Evolutionary conservation across 2,113 vertebrate genomes (phyloP).

Genomic region (Cepphus grylle): DNA sequence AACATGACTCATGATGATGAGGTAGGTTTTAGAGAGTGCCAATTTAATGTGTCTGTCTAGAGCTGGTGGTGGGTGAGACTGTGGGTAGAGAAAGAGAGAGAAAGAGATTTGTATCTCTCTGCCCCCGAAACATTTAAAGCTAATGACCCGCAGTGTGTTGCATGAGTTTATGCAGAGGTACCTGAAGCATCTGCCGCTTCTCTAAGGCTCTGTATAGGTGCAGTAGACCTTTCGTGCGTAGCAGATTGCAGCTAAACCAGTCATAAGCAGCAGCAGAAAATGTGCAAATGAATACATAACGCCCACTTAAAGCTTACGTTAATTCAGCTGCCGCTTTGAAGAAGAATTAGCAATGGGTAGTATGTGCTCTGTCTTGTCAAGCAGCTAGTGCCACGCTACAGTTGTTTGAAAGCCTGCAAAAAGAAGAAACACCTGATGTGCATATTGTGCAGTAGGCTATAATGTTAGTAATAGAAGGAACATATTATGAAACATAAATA

Average conservation of each 20-base stretch:
- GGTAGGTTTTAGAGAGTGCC: neutral
- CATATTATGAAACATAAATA: neutral
- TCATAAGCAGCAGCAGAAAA: slow-evolving; percentile 19
- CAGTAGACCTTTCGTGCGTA: neutral
- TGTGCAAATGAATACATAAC: slow-evolving; percentile 42
- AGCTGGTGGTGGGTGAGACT: neutral
- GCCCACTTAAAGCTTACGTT: slow-evolving; percentile 8
- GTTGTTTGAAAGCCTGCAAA: neutral
- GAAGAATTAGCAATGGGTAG: slow-evolving; percentile 1
- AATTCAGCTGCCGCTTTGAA: slow-evolving; percentile 19
- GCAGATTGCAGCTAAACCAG: slow-evolving; percentile 6
- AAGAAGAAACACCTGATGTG: neutral
- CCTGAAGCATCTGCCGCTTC: neutral
- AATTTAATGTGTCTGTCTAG: neutral
- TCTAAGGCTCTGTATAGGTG: neutral
- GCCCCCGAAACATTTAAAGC: neutral
- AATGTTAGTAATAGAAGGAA: neutral
- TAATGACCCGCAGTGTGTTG: neutral
- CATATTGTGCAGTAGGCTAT: neutral
- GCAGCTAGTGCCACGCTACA: neutral
- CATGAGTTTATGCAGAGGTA: neutral
- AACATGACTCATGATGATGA: neutral
- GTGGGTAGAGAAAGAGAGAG: neutral
- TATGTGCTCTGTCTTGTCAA: neutral
- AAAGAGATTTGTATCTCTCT: neutral